Conservation (phyloP, 1,140 invertebrate genomes). For the Oppia nitens region DNA sequence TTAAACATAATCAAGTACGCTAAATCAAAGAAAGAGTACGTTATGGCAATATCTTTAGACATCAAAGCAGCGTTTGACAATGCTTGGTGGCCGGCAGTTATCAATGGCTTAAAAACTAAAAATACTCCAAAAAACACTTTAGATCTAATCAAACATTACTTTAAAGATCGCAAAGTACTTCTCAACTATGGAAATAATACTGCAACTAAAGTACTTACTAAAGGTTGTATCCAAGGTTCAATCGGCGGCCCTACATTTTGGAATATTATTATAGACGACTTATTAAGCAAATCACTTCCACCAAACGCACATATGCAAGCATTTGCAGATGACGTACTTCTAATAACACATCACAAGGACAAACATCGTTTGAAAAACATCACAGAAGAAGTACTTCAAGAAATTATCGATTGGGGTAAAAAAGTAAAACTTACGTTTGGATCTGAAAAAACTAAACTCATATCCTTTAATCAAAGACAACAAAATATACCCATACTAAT, state of each 20-base stretch:
- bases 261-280: constrained; percentile 8
- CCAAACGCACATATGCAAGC: constrained; percentile 6
- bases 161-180: background rate
- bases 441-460: constrained; percentile 1
- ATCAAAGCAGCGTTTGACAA: constrained; percentile 3
- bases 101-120: background rate
- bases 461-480: background rate
- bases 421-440: constrained; percentile 13
- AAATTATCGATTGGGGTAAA: constrained; percentile 10
- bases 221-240: constrained; percentile 14
- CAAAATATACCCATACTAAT: background rate
- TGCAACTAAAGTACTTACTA: constrained; percentile 8
- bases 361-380: background rate
- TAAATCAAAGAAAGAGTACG: background rate
- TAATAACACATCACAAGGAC: background rate
- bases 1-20: background rate
- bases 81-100: constrained; percentile 8
- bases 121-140: background rate
- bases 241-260: constrained; percentile 11
- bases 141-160: background rate
- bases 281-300: constrained; percentile 12
- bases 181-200: background rate
- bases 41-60: constrained; percentile 2
- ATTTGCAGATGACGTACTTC: constrained; percentile 13
- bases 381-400: background rate